Evolutionary conservation across 64 coral and sea anemone species (phyloP).

Genomic region (Actinia equina): DNA sequence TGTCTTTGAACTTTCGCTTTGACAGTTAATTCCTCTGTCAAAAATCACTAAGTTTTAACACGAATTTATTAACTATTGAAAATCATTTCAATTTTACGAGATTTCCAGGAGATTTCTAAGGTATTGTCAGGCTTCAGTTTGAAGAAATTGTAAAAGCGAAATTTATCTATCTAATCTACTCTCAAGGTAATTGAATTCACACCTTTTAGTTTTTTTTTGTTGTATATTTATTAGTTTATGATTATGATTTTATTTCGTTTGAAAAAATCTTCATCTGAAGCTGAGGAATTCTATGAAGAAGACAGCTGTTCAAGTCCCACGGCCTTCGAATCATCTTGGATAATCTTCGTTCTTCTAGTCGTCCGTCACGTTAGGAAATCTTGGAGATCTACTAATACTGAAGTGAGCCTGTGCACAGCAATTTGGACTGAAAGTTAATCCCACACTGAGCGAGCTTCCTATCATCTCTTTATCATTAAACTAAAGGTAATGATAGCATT

Average conservation of each 20-base stretch:
- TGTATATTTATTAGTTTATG: neutral
- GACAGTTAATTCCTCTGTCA: no score
- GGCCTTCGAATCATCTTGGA: neutral
- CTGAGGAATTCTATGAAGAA: neutral
- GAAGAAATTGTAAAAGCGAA: neutral
- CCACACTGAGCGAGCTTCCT: neutral
- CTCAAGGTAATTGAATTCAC: neutral
- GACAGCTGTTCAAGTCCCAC: neutral
- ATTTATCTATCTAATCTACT: neutral
- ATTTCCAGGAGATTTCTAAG: no score
- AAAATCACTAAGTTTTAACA: no score
- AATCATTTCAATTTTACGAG: no score
- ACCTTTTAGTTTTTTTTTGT: neutral
- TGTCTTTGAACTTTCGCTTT: no score
- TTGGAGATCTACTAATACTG: no score
- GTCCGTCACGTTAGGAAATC: no score
- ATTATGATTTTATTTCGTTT: neutral
- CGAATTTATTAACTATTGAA: no score
- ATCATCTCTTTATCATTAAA: neutral
- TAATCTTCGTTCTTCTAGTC: neutral
- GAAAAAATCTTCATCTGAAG: neutral
- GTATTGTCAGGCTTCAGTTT: neutral
- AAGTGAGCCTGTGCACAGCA: neutral
- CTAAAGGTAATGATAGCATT: neutral
- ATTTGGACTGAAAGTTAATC: neutral